Evolutionary conservation across 2,113 vertebrate species (phyloP).

Genomic region (Poeciliopsis retropinna): DNA sequence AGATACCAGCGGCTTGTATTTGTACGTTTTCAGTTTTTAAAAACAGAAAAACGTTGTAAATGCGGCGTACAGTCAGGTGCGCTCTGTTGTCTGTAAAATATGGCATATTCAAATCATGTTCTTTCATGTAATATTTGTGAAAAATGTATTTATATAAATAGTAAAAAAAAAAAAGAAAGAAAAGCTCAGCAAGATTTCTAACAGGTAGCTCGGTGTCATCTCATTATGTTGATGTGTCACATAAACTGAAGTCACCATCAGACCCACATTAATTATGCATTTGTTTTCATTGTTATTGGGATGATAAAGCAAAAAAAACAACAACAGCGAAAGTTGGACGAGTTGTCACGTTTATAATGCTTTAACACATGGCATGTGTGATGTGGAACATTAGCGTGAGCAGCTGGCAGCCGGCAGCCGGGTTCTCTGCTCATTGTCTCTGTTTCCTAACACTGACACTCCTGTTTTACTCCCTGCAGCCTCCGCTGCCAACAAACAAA

Average conservation of each 20-base stretch:
- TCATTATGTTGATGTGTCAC: neutral
- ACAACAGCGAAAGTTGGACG: neutral
- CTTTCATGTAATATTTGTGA: no score
- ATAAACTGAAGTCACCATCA: neutral
- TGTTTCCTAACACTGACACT: neutral
- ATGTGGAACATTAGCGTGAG: slow-evolving; percentile 15
- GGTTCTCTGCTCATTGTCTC: neutral
- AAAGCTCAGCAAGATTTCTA: no score
- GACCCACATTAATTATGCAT: neutral
- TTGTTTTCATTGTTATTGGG: neutral
- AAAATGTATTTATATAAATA: no score
- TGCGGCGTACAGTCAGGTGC: no score
- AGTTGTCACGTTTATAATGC: neutral
- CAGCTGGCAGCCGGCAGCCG: slow-evolving; percentile 2
- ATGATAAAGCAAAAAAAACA: neutral
- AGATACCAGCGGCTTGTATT: no score
- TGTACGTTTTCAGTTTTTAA: no score
- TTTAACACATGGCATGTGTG: neutral
- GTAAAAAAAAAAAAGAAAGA: no score
- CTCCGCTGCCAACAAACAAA: neutral
- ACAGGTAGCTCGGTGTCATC: no score
- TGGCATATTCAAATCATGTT: no score
- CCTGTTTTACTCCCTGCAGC: neutral
- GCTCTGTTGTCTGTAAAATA: no score
- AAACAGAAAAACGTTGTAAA: no score